Evolutionary conservation across 92 coral and sea anemone genomes (phyloP).

Genomic region (Palythoa heliodiscus): DNA sequence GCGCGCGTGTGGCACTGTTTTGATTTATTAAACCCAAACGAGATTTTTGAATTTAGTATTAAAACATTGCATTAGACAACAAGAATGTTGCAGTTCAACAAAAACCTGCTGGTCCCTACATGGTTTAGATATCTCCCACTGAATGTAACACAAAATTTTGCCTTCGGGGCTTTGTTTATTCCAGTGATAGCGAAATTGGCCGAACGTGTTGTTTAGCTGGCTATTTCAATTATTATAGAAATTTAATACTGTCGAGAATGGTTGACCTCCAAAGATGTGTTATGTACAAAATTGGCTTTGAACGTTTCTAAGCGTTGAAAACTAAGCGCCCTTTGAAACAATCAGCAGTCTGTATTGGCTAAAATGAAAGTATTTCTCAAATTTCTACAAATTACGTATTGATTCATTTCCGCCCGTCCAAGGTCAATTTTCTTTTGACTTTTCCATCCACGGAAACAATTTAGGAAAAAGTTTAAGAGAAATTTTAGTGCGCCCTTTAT

Average conservation of each 20-base stretch:
- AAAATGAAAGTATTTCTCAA: background rate
- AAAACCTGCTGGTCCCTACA: slow-evolving; percentile 5
- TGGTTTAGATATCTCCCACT: slow-evolving; percentile 7
- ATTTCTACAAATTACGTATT: background rate
- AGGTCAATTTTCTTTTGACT: background rate
- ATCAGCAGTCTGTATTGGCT: background rate
- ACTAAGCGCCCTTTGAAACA: background rate
- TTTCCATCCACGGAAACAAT: background rate
- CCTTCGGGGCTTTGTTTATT: slow-evolving; percentile 4
- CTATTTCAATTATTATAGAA: slow-evolving; percentile 37
- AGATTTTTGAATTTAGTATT: background rate
- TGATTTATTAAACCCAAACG: slow-evolving; percentile 15
- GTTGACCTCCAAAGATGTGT: slow-evolving; percentile 31
- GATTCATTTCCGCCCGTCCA: background rate
- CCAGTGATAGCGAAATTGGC: slow-evolving; percentile 20
- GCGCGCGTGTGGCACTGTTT: background rate
- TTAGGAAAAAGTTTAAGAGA: background rate
- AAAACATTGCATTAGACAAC: background rate
- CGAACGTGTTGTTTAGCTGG: slow-evolving; percentile 9
- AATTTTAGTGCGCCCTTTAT: too few species aligned
- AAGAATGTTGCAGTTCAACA: background rate
- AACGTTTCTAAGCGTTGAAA: slow-evolving; percentile 31
- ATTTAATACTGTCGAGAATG: slow-evolving; percentile 12
- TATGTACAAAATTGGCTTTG: slow-evolving; percentile 3
- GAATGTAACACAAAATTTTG: background rate